These are phyloP conservation scores for Macaria notata DNA, from an alignment of 2,888 invertebrate species.

Conservation along the genomic window DNA sequence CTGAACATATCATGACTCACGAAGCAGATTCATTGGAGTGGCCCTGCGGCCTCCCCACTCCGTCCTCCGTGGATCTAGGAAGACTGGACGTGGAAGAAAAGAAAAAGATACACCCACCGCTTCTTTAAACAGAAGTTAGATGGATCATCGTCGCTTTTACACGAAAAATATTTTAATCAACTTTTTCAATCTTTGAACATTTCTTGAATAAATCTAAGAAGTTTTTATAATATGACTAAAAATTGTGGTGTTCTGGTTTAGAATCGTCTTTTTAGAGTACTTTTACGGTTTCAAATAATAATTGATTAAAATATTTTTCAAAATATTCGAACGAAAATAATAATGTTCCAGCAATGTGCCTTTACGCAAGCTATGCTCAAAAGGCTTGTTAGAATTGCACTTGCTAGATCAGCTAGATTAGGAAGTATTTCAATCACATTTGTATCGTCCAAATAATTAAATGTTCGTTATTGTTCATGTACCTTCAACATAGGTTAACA, in stretches of 20 bases:
- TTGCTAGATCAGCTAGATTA: constrained; percentile 22
- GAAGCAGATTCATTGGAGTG: constrained; percentile 86
- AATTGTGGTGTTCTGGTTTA: too few species aligned
- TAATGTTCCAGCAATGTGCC: constrained; percentile 46
- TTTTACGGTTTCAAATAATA: background rate
- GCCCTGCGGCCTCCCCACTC: constrained; percentile 89
- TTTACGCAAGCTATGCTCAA: constrained; percentile 37
- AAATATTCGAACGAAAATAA: background rate
- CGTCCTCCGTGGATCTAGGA: constrained; percentile 86
- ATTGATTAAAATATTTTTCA: constrained; percentile 17
- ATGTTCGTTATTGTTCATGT: too few species aligned
- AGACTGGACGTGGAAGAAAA: constrained; percentile 84
- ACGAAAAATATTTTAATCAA: constrained; percentile 14
- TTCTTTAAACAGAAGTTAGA: constrained; percentile 50
- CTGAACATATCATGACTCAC: constrained; percentile 90
- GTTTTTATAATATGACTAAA: too few species aligned
- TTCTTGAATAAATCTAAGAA: too few species aligned
- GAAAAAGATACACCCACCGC: constrained; percentile 84
- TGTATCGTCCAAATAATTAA: background rate
- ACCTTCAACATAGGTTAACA: too few species aligned
- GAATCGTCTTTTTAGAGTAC: too few species aligned
- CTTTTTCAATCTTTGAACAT: too few species aligned
- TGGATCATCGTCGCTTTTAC: background rate
- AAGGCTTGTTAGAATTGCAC: constrained; percentile 19
- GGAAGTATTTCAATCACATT: too few species aligned